phyloP scores from a whole-genome alignment of 2,888 invertebrate genomes.

The Athalia circularis region DNA sequence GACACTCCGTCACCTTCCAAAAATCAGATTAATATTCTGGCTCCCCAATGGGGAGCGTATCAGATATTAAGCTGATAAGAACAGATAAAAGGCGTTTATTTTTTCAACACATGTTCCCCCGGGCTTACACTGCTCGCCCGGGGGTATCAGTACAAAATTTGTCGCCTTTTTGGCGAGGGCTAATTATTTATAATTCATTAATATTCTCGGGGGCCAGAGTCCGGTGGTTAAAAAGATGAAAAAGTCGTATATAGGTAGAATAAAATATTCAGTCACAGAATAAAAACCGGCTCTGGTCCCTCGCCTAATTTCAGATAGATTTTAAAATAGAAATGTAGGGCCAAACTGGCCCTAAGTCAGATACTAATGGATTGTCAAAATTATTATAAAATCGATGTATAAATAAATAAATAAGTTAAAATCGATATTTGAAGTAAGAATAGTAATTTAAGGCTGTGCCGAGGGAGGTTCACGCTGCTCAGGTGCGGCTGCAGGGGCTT shows the following conservation, averaged over 20 bases:
- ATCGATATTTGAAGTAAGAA: too few species aligned
- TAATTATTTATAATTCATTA: too few species aligned
- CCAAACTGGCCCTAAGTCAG: constrained; percentile 4
- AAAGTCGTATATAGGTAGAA: too few species aligned
- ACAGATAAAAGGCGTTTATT: constrained; percentile 16
- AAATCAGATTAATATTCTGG: constrained; percentile 75
- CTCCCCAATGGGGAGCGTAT: constrained; percentile 58
- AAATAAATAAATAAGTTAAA: neutral
- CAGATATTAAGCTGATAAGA: constrained; percentile 59
- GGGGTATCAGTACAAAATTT: neutral
- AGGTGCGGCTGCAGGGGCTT: neutral
- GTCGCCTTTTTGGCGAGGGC: constrained; percentile 12
- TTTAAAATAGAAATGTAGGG: neutral
- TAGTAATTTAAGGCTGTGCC: neutral
- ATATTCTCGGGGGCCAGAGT: neutral
- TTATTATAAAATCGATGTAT: neutral
- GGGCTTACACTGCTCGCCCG: neutral
- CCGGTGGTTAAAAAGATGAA: neutral
- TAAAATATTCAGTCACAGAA: too few species aligned
- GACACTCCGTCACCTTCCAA: constrained; percentile 76
- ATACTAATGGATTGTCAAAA: too few species aligned
- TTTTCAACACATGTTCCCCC: constrained; percentile 18
- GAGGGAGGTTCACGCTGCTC: neutral
- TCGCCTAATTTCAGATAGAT: neutral
- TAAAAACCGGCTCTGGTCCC: neutral